These are phyloP conservation scores for Trichoplusia ni DNA, from an alignment of 1,140 invertebrate genomes.

Conservation along the genomic window DNA sequence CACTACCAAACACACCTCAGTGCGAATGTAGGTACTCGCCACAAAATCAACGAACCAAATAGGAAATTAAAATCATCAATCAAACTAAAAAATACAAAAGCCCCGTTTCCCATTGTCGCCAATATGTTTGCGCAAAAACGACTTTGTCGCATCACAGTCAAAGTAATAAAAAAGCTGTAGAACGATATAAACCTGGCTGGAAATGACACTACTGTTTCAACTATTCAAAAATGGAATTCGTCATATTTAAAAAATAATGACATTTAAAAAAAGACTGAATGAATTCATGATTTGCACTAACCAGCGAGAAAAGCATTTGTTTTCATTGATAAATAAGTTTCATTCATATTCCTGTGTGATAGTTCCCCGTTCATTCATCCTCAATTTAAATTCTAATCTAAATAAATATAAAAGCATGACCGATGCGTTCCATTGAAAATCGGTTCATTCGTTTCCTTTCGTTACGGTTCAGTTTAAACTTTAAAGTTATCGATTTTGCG, in stretches of 20 bases:
- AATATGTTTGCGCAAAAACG: slow-evolving; percentile 81
- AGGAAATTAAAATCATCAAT: slow-evolving; percentile 81
- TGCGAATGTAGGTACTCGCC: slow-evolving; percentile 4
- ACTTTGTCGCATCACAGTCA: slow-evolving; percentile 80
- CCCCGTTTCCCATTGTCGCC: slow-evolving; percentile 77
- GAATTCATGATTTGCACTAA: too few relatives aligned
- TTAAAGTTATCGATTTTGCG: slow-evolving; percentile 24
- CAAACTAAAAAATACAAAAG: slow-evolving; percentile 80
- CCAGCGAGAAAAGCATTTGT: too few relatives aligned
- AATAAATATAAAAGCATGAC: slow-evolving; percentile 24
- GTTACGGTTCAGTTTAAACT: slow-evolving; percentile 11
- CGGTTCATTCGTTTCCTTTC: slow-evolving; percentile 23
- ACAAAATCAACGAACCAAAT: slow-evolving; percentile 69
- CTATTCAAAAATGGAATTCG: too few relatives aligned
- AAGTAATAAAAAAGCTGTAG: slow-evolving; percentile 76
- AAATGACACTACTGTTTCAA: slow-evolving; percentile 28
- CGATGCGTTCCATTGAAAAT: slow-evolving; percentile 23
- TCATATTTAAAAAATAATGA: too few relatives aligned
- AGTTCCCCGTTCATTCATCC: slow-evolving; percentile 12
- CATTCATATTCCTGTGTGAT: background rate
- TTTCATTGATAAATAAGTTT: slow-evolving; percentile 10
- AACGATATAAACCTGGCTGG: slow-evolving; percentile 46
- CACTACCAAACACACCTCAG: too few relatives aligned
- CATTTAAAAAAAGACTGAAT: too few relatives aligned
- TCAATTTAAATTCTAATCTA: background rate